phyloP scores from a whole-genome alignment of 1,140 invertebrate species.

The Drosophila ohnishii region DNA sequence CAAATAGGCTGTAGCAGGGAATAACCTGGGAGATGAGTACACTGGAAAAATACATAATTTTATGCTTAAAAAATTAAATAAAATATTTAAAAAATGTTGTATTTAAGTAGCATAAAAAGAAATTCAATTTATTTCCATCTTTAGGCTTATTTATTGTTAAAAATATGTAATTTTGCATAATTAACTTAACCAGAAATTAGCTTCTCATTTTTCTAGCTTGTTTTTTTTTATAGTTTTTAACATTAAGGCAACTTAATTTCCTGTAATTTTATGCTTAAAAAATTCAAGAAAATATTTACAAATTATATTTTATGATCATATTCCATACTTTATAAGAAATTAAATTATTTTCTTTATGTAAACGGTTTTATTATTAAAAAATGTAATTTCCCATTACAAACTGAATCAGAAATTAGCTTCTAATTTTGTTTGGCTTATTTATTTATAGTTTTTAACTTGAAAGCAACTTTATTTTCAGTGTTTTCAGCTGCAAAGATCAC shows the following conservation, averaged over 20 bases:
- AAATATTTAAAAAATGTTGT: not conserved
- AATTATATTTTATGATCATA: too few species aligned
- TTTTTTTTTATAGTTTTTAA: too few species aligned
- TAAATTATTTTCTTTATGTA: too few species aligned
- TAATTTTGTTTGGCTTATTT: too few species aligned
- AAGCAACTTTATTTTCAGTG: not conserved
- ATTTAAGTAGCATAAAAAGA: not conserved
- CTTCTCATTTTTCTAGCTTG: not conserved
- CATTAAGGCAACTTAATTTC: too few species aligned
- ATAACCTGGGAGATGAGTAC: slow-evolving; percentile 34
- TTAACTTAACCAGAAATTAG: not conserved
- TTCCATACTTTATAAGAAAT: too few species aligned
- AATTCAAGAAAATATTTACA: too few species aligned
- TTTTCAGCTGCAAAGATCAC: slow-evolving; percentile 19
- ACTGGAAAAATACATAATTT: not conserved
- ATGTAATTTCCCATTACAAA: not conserved
- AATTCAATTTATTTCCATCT: not conserved
- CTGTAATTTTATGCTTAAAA: too few species aligned
- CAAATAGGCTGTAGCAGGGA: slow-evolving; percentile 21
- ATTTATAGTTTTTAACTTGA: not conserved
- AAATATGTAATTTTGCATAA: not conserved
- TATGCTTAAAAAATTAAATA: not conserved
- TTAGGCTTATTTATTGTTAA: not conserved
- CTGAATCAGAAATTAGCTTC: not conserved
- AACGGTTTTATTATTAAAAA: not conserved